Percentiles rank a stretch among this genome's conserved stretches.
Conservation (phyloP, 2,113 vertebrate species). For the Siniperca knerii region DNA sequence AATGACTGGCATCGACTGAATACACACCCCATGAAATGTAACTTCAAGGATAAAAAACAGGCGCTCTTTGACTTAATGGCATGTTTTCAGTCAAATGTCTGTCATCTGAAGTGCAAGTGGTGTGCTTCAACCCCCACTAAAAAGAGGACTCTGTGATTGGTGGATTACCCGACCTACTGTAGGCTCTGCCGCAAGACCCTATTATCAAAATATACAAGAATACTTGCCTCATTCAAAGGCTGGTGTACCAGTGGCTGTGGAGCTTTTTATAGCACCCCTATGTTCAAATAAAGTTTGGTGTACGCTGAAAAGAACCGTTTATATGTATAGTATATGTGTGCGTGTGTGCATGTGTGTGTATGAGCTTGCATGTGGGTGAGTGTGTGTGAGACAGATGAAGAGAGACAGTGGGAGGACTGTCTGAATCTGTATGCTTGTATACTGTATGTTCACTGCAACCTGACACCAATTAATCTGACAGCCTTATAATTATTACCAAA, state of each 20-base stretch:
- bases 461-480: constrained; percentile 56
- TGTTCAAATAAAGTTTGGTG: constrained; percentile 35
- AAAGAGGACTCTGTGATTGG: constrained; percentile 59
- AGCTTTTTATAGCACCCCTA: constrained; percentile 28
- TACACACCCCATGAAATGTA: constrained; percentile 17
- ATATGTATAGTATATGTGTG: constrained; percentile 18
- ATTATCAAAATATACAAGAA: constrained; percentile 70
- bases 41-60: constrained; percentile 35
- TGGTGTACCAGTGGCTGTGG: constrained; percentile 19
- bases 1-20: constrained; percentile 26
- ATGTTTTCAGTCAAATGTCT: constrained; percentile 63
- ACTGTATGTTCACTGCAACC: constrained; percentile 37
- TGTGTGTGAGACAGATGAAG: constrained; percentile 10
- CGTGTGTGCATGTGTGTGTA: neutral
- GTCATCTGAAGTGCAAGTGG: constrained; percentile 49
- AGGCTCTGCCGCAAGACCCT: constrained; percentile 38
- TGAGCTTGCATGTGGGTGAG: constrained; percentile 12
- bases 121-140: constrained; percentile 52
- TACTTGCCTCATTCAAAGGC: constrained; percentile 40
- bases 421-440: constrained; percentile 32
- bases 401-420: neutral
- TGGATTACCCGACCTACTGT: constrained; percentile 41
- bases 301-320: constrained; percentile 20
- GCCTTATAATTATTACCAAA: constrained; percentile 72
- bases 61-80: constrained; percentile 64